A percentile compares a stretch with the other conserved stretches of the same genome.
Evolutionary conservation across 2,888 invertebrate genomes (phyloP).

Genomic region (Pristionchus maxplancki): DNA sequence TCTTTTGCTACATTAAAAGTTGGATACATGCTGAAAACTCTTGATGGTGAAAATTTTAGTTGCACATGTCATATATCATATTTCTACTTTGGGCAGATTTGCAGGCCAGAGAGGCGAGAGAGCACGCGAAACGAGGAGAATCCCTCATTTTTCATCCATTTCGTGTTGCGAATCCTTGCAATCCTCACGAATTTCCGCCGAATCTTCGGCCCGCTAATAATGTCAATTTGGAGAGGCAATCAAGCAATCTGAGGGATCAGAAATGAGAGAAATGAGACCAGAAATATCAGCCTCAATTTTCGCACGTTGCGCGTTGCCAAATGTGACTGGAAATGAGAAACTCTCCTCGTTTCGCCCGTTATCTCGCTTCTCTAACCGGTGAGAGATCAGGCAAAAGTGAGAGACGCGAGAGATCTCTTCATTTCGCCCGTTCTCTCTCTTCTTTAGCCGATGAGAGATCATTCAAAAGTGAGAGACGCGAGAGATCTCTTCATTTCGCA

Average conservation of each 20-base stretch:
- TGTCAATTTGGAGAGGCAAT: not conserved
- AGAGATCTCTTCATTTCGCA: not conserved
- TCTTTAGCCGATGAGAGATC: not conserved
- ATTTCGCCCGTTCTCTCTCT: not conserved
- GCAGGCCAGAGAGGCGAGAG: too few species aligned
- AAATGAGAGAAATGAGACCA: not conserved
- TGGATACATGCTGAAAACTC: too few species aligned
- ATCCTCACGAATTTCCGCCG: not conserved
- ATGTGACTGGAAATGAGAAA: not conserved
- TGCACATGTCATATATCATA: too few species aligned
- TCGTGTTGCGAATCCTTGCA: not conserved
- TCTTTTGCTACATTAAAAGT: too few species aligned
- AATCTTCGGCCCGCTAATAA: not conserved
- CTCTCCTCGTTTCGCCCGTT: not conserved
- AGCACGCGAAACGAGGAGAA: too few species aligned
- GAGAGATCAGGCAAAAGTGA: not conserved
- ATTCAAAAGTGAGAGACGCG: not conserved
- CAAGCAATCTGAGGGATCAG: not conserved
- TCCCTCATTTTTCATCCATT: too few species aligned
- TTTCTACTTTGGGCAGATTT: too few species aligned
- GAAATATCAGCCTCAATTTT: not conserved
- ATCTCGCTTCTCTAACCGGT: not conserved
- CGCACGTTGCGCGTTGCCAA: too few species aligned
- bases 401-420: not conserved
- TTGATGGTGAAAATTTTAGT: too few species aligned